Base-by-base conservation (phyloP, 1,140 invertebrate species). In the Bicyclus anynana region DNA sequence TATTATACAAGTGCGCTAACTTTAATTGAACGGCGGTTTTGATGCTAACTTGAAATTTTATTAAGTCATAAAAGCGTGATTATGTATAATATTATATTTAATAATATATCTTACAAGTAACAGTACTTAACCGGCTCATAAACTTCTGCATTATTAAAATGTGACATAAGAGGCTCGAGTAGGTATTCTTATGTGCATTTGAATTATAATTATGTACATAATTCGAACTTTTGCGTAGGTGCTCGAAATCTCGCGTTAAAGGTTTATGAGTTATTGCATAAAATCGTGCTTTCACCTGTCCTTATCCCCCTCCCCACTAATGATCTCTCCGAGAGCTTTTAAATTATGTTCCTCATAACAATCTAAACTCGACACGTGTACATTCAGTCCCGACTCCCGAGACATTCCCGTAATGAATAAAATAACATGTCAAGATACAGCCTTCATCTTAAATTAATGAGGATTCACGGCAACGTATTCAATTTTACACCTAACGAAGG, bases 381-480 rank as follows among this genome's bases (percentile, higher is more conserved):
- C 72, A 68, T 72, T 69, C 71, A 74, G 65, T 64, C 54, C 69
- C 61, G 70, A 74, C 63, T 64, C 54, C 69, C 61, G 70, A 77
- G 77, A 74, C 75, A 71, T 68, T 74, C 75, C 65, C 72, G 81
- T 84, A 84, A 85, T 87, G 84, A 87, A 87, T 87, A 86, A 87
- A 87, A 87, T 87, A 87, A 84, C 83, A 84, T 76, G 77, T 84
- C 81, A 82, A 87, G 83, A 87, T 84, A 84, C 82, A 79, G 77
- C 67, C 80, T 84, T 74, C 84, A 82, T 87, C 84, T 85, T 84
- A 84, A 86, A 87, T 86, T 86, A 87, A 87, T 86, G 83, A 87
- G 79, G 80, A 84, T 81, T 77, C 81, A 72, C 72, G 60, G 68
- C 64, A 65, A 77, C 81, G 78, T 87, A 84, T 87, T 80, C 83